Base-by-base conservation (phyloP, 2,888 invertebrate genomes). In the Lasiommata megera region DNA sequence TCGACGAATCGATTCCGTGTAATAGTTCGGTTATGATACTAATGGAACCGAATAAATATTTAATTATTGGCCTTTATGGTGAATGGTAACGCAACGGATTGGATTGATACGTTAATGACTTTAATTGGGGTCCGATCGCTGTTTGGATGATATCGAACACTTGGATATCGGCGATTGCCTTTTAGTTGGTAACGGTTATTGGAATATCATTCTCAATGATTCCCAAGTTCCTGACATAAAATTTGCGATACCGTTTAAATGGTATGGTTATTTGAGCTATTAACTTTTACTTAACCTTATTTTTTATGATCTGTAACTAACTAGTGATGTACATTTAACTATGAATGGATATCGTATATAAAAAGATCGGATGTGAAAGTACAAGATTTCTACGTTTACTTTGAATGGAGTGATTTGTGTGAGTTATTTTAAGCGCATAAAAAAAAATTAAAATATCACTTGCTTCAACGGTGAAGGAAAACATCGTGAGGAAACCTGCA, bases 11-110 rank as follows among this genome's bases (percentile, higher is more conserved):
- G 84, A 88, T 88, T 84, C 69, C 55, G 66, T 72, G 73, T 83
- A 82, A 81, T 80, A 80, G 77, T 78, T 76, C 74, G 73, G 75
- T 73, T 75, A 77, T 78, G 78, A 79, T 82, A 72, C 79, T 80
- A 85, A 86, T 87, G 70, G 82, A 80, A 80, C 83, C 83, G 86
- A 86, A 80, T 87, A 86, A 87, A 88, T 87, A 88, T 88, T 89
- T 88, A 88, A 88, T 88, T 81, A 83, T 79, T 71, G 73, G 72
- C 74, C 76, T 88, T 84, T 87, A 83, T 84, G 77, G 80, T 71
- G 80, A 85, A 86, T 88, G 82, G 86, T 85, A 86, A 83, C 84
- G 83, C 81, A 78, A 81, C 80, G 73, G 78, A 77, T 77, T 72
- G 70, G 72, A 76, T 78, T 71, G 78, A 75, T 82, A 79, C 75